phyloP scores from a whole-genome alignment of 2,113 vertebrate species.

The Engraulis encrasicolus region DNA sequence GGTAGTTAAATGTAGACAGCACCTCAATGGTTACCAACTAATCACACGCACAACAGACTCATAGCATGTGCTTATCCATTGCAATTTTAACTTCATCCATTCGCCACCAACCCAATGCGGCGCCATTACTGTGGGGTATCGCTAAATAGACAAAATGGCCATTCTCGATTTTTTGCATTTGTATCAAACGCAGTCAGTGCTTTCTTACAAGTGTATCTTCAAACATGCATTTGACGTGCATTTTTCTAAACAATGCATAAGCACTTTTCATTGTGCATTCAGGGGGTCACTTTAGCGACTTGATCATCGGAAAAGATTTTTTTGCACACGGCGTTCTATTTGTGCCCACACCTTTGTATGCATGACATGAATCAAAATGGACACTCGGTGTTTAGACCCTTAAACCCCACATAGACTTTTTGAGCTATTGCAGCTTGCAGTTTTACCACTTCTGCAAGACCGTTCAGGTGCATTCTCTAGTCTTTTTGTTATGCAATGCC shows the following conservation, averaged over 20 bases:
- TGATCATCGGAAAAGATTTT: not conserved
- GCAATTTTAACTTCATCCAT: slow-evolving; percentile 50
- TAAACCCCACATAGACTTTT: not conserved
- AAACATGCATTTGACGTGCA: not conserved
- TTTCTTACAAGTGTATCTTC: not conserved
- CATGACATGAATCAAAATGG: slow-evolving; percentile 8
- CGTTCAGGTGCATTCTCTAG: not conserved
- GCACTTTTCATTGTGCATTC: not conserved
- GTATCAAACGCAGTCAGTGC: slow-evolving; percentile 2
- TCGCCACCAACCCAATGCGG: slow-evolving; percentile 64
- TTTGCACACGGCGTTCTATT: not conserved
- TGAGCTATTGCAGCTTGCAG: not conserved
- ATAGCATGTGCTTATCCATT: not conserved
- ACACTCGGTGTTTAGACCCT: not conserved
- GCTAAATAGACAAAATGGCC: slow-evolving; percentile 79
- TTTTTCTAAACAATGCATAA: not conserved
- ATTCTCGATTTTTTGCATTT: slow-evolving; percentile 60
- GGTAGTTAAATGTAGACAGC: not conserved
- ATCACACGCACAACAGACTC: not conserved
- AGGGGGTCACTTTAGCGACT: not conserved
- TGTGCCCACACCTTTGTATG: not conserved
- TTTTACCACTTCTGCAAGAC: not conserved
- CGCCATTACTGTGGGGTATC: slow-evolving; percentile 76
- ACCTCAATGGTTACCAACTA: not conserved
- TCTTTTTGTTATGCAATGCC: not conserved